Percentiles rank a stretch among this genome's conserved stretches.
These are phyloP conservation scores for Prionailurus bengalensis DNA, from an alignment of 2,113 vertebrate species.

Conservation along the genomic window DNA sequence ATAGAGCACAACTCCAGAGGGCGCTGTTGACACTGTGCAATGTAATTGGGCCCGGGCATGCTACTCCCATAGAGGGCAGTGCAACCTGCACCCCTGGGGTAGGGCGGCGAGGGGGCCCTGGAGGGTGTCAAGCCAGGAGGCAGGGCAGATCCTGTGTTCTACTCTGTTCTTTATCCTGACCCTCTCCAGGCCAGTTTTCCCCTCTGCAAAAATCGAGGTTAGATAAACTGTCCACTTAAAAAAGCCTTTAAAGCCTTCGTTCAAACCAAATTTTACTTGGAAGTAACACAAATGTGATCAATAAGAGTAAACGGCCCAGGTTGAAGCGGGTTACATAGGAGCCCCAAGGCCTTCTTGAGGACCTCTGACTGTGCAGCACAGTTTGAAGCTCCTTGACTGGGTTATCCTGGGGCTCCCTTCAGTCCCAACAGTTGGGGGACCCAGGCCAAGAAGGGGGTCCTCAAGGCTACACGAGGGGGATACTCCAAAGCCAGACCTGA, in stretches of 20 bases:
- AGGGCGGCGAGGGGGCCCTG: neutral
- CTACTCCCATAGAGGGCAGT: no score
- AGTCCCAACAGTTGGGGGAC: neutral
- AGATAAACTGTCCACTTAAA: neutral
- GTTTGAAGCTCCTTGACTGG: no score
- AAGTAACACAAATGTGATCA: neutral
- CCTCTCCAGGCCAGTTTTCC: neutral
- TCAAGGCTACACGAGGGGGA: neutral
- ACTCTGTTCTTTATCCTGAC: neutral
- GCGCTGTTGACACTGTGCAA: neutral
- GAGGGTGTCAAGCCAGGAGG: neutral
- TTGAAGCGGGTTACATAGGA: accelerated
- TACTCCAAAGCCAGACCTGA: no score
- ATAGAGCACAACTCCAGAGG: neutral
- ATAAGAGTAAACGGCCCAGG: neutral
- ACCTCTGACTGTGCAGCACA: no score
- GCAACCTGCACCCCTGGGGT: neutral
- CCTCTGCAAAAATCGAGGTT: neutral
- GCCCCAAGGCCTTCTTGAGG: no score
- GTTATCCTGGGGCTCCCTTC: neutral
- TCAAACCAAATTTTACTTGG: neutral
- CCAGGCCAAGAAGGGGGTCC: neutral
- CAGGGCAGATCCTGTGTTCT: no score
- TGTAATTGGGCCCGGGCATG: neutral
- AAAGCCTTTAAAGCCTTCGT: neutral